Percentiles rank a stretch among this genome's conserved stretches.
phyloP scores from a whole-genome alignment of 1,140 invertebrate species.

The Ceratoteleas bidentatus region DNA sequence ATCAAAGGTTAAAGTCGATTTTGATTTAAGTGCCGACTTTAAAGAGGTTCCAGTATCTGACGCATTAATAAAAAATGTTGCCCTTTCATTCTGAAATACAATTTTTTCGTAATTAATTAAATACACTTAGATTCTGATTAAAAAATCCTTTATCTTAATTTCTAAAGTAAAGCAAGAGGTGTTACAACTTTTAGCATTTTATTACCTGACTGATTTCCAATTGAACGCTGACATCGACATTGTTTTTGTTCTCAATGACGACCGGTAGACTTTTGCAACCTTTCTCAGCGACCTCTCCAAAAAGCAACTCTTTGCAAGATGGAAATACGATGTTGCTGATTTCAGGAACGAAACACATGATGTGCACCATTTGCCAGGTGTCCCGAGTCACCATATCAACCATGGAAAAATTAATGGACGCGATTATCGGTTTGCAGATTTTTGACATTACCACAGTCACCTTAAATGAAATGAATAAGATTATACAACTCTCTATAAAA shows the following conservation, averaged over 20 bases:
- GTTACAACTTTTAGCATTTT: not conserved
- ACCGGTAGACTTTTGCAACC: slow-evolving; percentile 2
- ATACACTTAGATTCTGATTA: too few species aligned
- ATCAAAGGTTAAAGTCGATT: not conserved
- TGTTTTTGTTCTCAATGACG: slow-evolving; percentile 19
- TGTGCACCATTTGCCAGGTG: slow-evolving; percentile 69
- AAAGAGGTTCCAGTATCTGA: not conserved
- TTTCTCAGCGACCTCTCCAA: slow-evolving; percentile 16
- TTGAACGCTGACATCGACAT: not conserved
- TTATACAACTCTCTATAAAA: not conserved
- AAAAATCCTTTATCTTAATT: too few species aligned
- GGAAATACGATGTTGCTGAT: slow-evolving; percentile 4
- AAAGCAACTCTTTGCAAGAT: not conserved
- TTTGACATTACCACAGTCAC: slow-evolving; percentile 67
- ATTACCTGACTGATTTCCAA: slow-evolving; percentile 15
- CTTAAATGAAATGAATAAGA: slow-evolving; percentile 55
- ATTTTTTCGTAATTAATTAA: too few species aligned
- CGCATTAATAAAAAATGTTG: slow-evolving; percentile 12
- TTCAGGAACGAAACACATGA: slow-evolving; percentile 73
- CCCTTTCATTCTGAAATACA: slow-evolving; percentile 21
- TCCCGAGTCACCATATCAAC: slow-evolving; percentile 74
- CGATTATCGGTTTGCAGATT: slow-evolving; percentile 69
- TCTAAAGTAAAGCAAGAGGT: too few species aligned
- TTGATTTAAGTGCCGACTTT: not conserved
- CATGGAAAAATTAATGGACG: slow-evolving; percentile 65